Evolutionary conservation across 2,888 invertebrate genomes (phyloP), one percentile per base, ranked within the genome.

Genomic region (Lepidocyrtinus sp.): DNA sequence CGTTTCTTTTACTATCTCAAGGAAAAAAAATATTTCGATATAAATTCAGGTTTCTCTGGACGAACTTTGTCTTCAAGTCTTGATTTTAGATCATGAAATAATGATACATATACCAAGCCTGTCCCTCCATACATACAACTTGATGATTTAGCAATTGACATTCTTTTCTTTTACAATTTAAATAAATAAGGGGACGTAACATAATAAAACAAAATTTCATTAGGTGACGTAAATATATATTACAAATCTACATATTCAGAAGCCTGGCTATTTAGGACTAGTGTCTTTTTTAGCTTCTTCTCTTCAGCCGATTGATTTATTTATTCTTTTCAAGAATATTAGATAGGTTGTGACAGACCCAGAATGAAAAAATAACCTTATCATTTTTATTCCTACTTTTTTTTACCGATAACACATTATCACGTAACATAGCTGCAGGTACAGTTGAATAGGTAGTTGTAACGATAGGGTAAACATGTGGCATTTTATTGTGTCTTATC

Each of bases 41-140:
- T 76, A 75, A 81, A 81, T 81, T 81, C 81, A 81, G 81, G 81
- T 81, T 81, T 81, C 75, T 81, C 81, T 81, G 81, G 81, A 81
- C 72, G 81, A 81, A 81, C 76, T 81, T 81, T 75, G 80, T 80
- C 80, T 75, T 75, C 55, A 80, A 81, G 81, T 75, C 76, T 77
- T 75, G 72, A 72, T 80, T 80, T 64, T 75, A 74, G 70, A 69
- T 75, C 46, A 69, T 68, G 45, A 46, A 7, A 62, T 68, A 55
- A 76, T 64, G 59, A 63, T 71, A 50, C 70, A 36, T 75, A 69
- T 17, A 17, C 50, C 50, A 17, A 17, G 50, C 15, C 17, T 50
- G 50, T 50, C 50, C 50, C 2, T 12, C 50, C 50, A 50, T 50
- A 15, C 50, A 50, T n/a, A 50, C 50, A n/a, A 50, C 50, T 50